Percentiles rank a stretch among this genome's conserved stretches.
These are phyloP conservation scores for Motacilla tschutschensis DNA, from an alignment of 2,113 vertebrate genomes.

Conservation along the genomic window DNA sequence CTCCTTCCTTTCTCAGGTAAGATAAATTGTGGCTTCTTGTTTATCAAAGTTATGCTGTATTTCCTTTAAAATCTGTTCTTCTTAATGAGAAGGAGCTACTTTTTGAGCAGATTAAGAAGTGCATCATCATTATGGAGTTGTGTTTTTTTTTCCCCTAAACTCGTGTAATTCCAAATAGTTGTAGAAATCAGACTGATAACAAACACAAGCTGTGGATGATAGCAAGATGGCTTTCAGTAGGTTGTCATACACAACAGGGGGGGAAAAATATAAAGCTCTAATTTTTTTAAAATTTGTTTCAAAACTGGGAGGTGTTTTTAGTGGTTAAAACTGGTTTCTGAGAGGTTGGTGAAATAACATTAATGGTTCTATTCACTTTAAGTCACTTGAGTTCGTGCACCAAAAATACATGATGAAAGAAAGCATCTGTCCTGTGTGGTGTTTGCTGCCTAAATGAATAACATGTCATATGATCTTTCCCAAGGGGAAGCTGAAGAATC, in stretches of 20 bases:
- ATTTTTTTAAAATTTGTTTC: background rate
- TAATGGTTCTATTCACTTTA: background rate
- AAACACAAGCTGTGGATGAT: background rate
- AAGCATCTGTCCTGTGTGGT: background rate
- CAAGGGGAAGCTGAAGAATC: conserved; percentile 13
- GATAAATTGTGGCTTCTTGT: background rate
- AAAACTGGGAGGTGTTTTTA: background rate
- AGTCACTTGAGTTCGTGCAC: background rate
- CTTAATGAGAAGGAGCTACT: background rate
- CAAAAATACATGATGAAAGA: background rate
- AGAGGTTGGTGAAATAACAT: background rate
- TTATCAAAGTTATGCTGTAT: background rate
- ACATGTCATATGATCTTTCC: conserved; percentile 12
- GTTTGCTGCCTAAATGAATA: conserved; percentile 1
- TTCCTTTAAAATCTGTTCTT: background rate
- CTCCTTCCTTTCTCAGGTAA: conserved; percentile 27
- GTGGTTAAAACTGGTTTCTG: background rate
- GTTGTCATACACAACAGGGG: background rate
- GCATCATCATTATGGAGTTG: background rate
- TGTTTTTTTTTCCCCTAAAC: background rate
- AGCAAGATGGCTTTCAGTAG: background rate
- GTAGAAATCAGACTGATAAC: background rate
- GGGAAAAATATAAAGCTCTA: background rate
- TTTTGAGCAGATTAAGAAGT: background rate
- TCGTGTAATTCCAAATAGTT: background rate